These are phyloP conservation scores for Pan paniscus DNA, from an alignment of 2,113 vertebrate genomes.

Conservation along the genomic window DNA sequence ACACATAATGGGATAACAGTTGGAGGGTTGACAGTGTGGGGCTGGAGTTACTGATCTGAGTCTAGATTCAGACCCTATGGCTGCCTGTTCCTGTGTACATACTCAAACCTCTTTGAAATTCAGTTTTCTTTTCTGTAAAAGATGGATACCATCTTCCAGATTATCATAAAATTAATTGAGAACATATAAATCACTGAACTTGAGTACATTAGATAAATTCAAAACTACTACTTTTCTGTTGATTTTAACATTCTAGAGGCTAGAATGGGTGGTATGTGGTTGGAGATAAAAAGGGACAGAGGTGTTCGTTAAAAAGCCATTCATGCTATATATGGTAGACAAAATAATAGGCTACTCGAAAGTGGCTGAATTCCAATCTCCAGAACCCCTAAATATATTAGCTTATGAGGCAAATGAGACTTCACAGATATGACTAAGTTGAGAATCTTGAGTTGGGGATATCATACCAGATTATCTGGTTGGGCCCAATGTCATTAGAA, in stretches of 20 bases:
- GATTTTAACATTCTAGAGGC: not conserved
- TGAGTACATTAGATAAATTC: not conserved
- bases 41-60: not conserved
- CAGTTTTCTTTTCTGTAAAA: not conserved
- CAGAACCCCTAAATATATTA: not conserved
- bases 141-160: not conserved
- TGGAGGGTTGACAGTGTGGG: not conserved
- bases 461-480: not conserved
- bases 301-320: not conserved
- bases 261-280: not conserved
- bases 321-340: not conserved
- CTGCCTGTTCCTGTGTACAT: not conserved
- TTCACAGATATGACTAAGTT: not conserved
- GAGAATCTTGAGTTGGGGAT: not conserved
- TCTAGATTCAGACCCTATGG: not conserved
- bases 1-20: not conserved
- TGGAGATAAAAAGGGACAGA: not conserved
- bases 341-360: not conserved
- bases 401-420: not conserved
- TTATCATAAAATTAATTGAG: not conserved
- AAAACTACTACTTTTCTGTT: not conserved
- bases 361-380: not conserved
- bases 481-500: not conserved
- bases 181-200: not conserved
- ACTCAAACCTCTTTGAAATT: not conserved